Evolutionary conservation across 2,797 vertebrate genomes (phyloP).

Genomic region (Emydoidea blandingii): DNA sequence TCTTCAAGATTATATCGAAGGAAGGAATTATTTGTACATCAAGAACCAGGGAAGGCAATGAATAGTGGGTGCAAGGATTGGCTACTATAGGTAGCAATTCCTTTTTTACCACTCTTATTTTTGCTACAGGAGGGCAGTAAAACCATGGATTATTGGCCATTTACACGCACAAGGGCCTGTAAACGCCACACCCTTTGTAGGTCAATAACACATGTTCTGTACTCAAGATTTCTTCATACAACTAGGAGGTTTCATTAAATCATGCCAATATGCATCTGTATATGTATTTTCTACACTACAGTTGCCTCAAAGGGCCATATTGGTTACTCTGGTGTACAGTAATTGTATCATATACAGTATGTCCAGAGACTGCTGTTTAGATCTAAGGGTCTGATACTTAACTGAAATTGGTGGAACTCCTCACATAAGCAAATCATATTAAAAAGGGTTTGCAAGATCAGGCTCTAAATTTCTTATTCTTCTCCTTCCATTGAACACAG

Average conservation of each 20-base stretch:
- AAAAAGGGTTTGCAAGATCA: background rate
- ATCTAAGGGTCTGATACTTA: background rate
- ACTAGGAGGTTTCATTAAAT: background rate
- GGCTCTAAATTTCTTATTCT: background rate
- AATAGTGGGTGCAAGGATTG: background rate
- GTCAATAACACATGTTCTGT: background rate
- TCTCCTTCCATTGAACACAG: background rate
- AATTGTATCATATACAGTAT: background rate
- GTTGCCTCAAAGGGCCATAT: background rate
- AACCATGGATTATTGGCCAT: constrained; percentile 1
- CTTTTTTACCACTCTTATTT: background rate
- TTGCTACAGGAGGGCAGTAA: background rate
- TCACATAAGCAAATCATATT: background rate
- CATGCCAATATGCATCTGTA: background rate
- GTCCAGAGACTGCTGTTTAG: background rate
- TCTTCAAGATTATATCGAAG: background rate
- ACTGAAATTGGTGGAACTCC: background rate
- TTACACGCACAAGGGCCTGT: background rate
- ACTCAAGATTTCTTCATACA: background rate
- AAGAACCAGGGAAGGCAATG: background rate
- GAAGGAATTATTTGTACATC: background rate
- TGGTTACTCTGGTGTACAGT: background rate
- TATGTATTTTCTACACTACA: background rate
- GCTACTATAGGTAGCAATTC: background rate
- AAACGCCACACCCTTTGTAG: constrained; percentile 19